Evolutionary conservation across 2,113 vertebrate species (phyloP).

Genomic region (Puntigrus tetrazona): DNA sequence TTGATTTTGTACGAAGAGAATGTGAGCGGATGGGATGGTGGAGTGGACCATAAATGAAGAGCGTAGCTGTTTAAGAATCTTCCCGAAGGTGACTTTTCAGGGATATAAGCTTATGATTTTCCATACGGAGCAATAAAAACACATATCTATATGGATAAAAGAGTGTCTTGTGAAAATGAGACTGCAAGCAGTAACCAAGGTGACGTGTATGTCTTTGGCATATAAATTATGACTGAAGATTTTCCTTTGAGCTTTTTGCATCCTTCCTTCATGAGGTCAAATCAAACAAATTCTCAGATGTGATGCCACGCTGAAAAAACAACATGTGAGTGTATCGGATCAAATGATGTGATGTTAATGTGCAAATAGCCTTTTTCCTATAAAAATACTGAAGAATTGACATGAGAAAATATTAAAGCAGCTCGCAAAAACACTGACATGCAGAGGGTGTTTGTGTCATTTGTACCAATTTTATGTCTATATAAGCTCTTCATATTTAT

Average conservation of each 20-base stretch:
- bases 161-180: constrained; percentile 20
- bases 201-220: constrained; percentile 28
- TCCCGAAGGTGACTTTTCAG: not conserved
- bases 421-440: not conserved
- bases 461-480: not conserved
- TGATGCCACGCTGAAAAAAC: not conserved
- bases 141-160: constrained; percentile 8
- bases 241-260: constrained; percentile 24
- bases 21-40: not conserved
- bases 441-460: not conserved
- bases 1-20: not conserved
- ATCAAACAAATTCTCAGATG: not conserved
- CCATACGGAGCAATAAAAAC: constrained; percentile 10
- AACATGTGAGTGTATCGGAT: not conserved
- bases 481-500: not conserved
- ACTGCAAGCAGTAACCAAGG: constrained; percentile 34
- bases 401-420: not conserved
- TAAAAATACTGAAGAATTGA: not conserved
- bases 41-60: not conserved
- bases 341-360: not conserved
- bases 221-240: not conserved
- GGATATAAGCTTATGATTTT: not conserved
- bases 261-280: not conserved
- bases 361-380: not conserved
- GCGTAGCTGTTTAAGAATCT: not conserved